Percentiles rank a stretch among this genome's conserved stretches.
These are phyloP conservation scores for Philaenus spumarius DNA, from an alignment of 1,140 invertebrate genomes.

Conservation along the genomic window DNA sequence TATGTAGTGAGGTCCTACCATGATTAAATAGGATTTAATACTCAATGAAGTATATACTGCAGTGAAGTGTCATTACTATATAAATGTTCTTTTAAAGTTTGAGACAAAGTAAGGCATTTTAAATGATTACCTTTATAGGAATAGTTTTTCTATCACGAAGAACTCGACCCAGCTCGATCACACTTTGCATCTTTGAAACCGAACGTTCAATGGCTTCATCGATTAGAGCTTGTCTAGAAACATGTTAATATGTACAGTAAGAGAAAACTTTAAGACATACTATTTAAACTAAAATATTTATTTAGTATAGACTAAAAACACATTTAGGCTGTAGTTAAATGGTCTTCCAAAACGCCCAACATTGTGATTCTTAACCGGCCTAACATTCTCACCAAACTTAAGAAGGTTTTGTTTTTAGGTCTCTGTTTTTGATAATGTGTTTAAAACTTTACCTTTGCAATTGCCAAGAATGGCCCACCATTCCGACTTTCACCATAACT, in stretches of 20 bases:
- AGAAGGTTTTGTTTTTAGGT: neutral
- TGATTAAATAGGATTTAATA: too few relatives aligned
- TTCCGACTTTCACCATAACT: too few relatives aligned
- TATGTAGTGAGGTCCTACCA: too few relatives aligned
- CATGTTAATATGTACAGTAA: slow-evolving; percentile 9
- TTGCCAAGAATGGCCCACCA: too few relatives aligned
- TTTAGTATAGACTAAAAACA: too few relatives aligned
- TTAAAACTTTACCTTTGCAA: too few relatives aligned
- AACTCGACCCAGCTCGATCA: slow-evolving; percentile 91
- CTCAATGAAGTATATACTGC: too few relatives aligned
- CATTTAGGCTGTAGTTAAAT: slow-evolving; percentile 2
- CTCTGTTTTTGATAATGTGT: neutral
- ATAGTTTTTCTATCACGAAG: slow-evolving; percentile 89
- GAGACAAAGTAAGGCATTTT: too few relatives aligned
- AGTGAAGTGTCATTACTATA: too few relatives aligned
- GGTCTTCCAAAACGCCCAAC: neutral
- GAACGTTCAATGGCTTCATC: slow-evolving; percentile 82
- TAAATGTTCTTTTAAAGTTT: too few relatives aligned
- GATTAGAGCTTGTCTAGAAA: slow-evolving; percentile 58
- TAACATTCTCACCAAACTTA: neutral
- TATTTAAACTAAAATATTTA: too few relatives aligned
- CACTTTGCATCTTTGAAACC: slow-evolving; percentile 87
- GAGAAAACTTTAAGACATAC: too few relatives aligned
- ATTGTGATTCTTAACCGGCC: neutral
- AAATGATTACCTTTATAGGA: slow-evolving; percentile 74